Base-by-base conservation (phyloP, 2,888 invertebrate species). In the Elysia crispata region DNA sequence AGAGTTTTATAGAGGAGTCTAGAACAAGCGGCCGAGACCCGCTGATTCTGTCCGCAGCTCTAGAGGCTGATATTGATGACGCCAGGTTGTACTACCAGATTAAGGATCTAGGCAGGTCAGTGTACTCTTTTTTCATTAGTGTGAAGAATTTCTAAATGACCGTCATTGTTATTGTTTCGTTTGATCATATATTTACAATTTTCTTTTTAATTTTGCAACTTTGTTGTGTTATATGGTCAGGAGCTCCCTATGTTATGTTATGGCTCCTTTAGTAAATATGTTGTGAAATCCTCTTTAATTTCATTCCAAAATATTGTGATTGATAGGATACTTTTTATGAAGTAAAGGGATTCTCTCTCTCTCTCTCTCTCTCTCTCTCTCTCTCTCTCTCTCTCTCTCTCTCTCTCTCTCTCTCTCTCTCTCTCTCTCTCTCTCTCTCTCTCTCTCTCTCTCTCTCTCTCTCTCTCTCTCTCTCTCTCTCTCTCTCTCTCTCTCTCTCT, bases 1-100 rank as follows among this genome's bases (percentile, higher is more conserved):
- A 64, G 74, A 81, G 79, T 13, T 86, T 85, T 81, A 64, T 69
- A 0, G 73, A 72, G 15, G 84, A 85, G 66, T 77, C 85, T 11
- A 18, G 13, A 3, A 31, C 18, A 5, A 74, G 75, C 5, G 81
- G 82, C 20, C 69, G 75, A 28, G 60, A 62, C 3, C 64, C 81
- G n/a, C 67, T 79, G 25, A 54, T 73, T 5, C 78, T 87, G 54
- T 84, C 86, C 0, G 85, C 84, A 0, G 85, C 86, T 0, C 82
- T 85, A 5, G 85, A 79, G 6, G 85, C 81, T 3, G 84, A 84
- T 30, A 80, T 83, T 66, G 76, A 74, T 8, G 79, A 79, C n/a
- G 79, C 79, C 11, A 66, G 31, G 20, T 54, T n/a, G 15, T 79
- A 72, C 20, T 79, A 79, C 23, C 72, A 79, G 72, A 79, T 74